Evolutionary conservation across 2,797 vertebrate species (phyloP), one percentile per base, ranked within the genome.

Genomic region (Arnoldichthys spilopterus): DNA sequence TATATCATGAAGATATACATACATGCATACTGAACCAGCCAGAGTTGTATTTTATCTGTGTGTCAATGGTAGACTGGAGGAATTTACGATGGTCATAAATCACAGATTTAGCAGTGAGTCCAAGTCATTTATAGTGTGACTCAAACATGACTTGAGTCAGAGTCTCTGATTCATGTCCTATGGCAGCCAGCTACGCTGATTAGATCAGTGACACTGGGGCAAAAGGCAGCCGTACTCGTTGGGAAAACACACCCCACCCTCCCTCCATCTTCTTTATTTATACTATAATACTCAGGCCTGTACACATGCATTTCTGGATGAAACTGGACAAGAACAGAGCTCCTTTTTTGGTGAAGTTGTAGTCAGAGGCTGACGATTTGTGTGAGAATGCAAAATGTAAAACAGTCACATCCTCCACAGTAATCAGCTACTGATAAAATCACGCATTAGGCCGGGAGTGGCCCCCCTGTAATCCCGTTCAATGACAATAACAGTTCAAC

Each of bases 361-460:
- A 66, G 34, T 43, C 40, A 13, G 12, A 68, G 43, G 43, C 24
- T 76, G 13, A 22, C 12, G 13, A 51, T 26, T 30, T 51, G 45
- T 28, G 28, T 24, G 53, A 37, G 58, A 63, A 72, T 71, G 30
- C 16, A 4, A n/a, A 63, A 6, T 9, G 2, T 12, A 40, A 26
- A 8, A 34, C n/a, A 6, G 45, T 61, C 40, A 54, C 22, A 8
- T n/a, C 58, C 47, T 9, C 34, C 37, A 11, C 22, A 43, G 45
- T 59, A 78, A 63, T 53, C 8, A 11, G 15, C 26, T 28, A 13
- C 16, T 24, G 68, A 72, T 78, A 64, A 72, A 54, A 53, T 71
- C 22, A 26, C 15, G 40, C 20, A n/a, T 68, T 32, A 56, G 1
- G 49, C 22, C 26, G 37, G 37, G 37, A 1, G 24, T 26, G 18